phyloP scores from a whole-genome alignment of 2,888 invertebrate species.

The Teinopalpus imperialis region DNA sequence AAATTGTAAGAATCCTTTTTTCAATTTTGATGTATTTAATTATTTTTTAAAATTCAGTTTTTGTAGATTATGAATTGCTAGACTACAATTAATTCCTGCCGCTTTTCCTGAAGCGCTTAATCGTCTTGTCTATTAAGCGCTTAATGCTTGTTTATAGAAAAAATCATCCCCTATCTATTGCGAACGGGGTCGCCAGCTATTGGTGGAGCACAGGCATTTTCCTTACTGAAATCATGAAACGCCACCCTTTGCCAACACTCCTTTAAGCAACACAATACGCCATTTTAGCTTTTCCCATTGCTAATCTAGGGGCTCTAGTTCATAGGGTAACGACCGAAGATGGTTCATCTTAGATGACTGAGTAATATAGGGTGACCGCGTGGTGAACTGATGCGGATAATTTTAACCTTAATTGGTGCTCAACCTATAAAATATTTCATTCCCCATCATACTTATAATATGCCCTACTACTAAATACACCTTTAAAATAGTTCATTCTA shows the following conservation, averaged over 20 bases:
- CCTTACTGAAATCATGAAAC: constrained; percentile 64
- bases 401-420: constrained; percentile 10
- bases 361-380: constrained; percentile 25
- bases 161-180: constrained; percentile 68
- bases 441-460: too few relatives aligned
- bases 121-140: constrained; percentile 61
- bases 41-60: too few relatives aligned
- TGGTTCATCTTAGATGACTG: constrained; percentile 27
- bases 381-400: constrained; percentile 9
- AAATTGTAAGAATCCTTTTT: too few relatives aligned
- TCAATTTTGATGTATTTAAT: too few relatives aligned
- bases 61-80: too few relatives aligned
- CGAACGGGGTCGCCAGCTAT: constrained; percentile 51
- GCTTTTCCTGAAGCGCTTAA: constrained; percentile 10
- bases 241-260: constrained; percentile 63
- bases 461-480: too few relatives aligned
- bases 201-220: constrained; percentile 57
- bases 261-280: constrained; percentile 65
- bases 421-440: constrained; percentile 16
- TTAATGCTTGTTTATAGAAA: constrained; percentile 47
- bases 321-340: constrained; percentile 59
- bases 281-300: constrained; percentile 61
- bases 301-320: constrained; percentile 64
- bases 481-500: too few relatives aligned
- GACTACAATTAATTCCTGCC: too few relatives aligned